These are phyloP conservation scores for Noctua janthina DNA, from an alignment of 2,888 invertebrate genomes.

Conservation along the genomic window DNA sequence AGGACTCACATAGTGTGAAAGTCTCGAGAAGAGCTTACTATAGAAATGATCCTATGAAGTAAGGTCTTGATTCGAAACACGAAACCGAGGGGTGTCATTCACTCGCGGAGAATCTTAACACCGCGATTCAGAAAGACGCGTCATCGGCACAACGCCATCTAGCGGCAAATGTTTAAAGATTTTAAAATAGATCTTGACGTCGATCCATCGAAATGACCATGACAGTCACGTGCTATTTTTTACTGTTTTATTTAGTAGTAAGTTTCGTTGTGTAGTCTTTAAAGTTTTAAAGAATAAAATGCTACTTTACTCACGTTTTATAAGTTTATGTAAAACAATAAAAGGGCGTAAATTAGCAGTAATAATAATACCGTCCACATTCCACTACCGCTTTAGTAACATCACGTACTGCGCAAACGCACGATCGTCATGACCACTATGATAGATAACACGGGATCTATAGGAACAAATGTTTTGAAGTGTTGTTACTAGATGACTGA, in stretches of 20 bases:
- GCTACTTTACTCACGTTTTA: not conserved
- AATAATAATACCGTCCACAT: not conserved
- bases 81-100: not conserved
- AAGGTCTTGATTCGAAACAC: not conserved
- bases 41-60: slow-evolving; percentile 8
- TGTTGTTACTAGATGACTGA: slow-evolving; percentile 31
- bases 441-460: slow-evolving; percentile 39
- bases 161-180: not conserved
- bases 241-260: not conserved
- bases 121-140: slow-evolving; percentile 4
- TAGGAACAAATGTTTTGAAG: not conserved
- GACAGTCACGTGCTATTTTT: not conserved
- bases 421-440: not conserved
- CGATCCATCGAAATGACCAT: not conserved
- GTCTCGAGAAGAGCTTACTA: slow-evolving; percentile 18
- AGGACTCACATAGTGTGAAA: slow-evolving; percentile 18
- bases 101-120: slow-evolving; percentile 13
- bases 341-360: not conserved
- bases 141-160: slow-evolving; percentile 5
- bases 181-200: not conserved
- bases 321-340: not conserved
- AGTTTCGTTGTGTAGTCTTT: not conserved
- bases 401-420: not conserved
- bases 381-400: not conserved
- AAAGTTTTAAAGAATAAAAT: not conserved